Evolutionary conservation across 2,797 vertebrate genomes (phyloP).

Genomic region (Neomorphus geoffroyi): DNA sequence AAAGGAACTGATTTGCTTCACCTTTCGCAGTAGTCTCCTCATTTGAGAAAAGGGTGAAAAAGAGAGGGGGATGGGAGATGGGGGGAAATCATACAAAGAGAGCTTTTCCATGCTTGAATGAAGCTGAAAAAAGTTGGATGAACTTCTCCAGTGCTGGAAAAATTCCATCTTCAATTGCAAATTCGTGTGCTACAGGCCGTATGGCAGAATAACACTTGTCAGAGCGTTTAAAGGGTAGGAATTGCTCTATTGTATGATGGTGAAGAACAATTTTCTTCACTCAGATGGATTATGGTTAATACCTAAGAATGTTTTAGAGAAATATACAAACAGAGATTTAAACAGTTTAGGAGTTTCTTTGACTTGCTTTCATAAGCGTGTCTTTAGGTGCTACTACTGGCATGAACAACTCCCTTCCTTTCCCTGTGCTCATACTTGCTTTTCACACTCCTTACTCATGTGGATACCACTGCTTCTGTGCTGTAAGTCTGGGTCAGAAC

Average conservation of each 20-base stretch:
- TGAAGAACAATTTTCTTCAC: neutral
- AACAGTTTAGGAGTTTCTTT: neutral
- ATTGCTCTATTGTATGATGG: neutral
- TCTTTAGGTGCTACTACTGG: neutral
- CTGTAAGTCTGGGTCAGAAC: neutral
- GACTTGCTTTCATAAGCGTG: neutral
- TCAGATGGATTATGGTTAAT: neutral
- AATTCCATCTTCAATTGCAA: neutral
- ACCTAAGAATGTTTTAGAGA: neutral
- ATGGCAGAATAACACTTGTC: neutral
- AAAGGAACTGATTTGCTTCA: neutral
- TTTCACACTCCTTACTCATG: neutral
- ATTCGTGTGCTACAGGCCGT: neutral
- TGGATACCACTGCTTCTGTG: neutral
- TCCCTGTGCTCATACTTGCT: neutral
- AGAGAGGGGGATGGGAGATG: neutral
- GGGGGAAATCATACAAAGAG: neutral
- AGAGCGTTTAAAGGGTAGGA: neutral
- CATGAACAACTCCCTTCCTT: neutral
- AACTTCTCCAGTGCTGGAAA: constrained; percentile 18
- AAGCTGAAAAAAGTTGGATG: constrained; percentile 27
- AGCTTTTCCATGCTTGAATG: neutral
- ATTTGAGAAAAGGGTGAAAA: neutral
- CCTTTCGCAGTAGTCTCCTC: neutral
- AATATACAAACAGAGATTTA: neutral